Conservation (phyloP, 2,888 invertebrate species). For the Yponomeuta cagnagella region DNA sequence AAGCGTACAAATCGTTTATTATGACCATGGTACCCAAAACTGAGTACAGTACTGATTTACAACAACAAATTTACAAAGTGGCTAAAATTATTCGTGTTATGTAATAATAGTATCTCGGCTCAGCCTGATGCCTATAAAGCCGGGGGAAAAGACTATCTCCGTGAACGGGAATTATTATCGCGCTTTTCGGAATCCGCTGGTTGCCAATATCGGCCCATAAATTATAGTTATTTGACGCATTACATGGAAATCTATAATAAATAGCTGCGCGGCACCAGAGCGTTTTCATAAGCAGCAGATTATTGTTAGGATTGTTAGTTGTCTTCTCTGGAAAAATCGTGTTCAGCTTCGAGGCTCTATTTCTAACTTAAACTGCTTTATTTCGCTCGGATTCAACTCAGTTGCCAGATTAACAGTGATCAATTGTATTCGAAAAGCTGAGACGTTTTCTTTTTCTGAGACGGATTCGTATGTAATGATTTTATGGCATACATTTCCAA, state of each 20-base stretch:
- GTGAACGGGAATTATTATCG: conserved; percentile 53
- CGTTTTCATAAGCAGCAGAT: not conserved
- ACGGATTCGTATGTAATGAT: too few relatives aligned
- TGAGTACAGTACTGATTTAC: too few relatives aligned
- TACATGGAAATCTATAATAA: conserved; percentile 64
- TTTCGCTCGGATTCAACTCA: too few relatives aligned
- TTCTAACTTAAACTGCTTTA: too few relatives aligned
- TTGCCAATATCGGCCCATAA: conserved; percentile 66
- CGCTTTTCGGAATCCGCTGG: conserved; percentile 50
- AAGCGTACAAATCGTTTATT: too few relatives aligned
- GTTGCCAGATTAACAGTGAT: too few relatives aligned
- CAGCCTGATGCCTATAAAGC: not conserved
- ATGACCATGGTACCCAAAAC: too few relatives aligned
- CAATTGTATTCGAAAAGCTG: too few relatives aligned
- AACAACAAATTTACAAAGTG: not conserved
- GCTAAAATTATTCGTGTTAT: not conserved
- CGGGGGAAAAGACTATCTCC: conserved; percentile 1
- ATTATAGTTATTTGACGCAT: conserved; percentile 66
- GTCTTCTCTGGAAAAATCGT: not conserved
- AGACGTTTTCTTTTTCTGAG: too few relatives aligned
- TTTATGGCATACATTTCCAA: too few relatives aligned
- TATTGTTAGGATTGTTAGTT: not conserved
- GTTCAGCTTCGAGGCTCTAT: not conserved
- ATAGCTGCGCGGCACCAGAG: conserved; percentile 3
- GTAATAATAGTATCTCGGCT: not conserved